phyloP scores from a whole-genome alignment of 2,888 invertebrate species.

The Spialia ferax region DNA sequence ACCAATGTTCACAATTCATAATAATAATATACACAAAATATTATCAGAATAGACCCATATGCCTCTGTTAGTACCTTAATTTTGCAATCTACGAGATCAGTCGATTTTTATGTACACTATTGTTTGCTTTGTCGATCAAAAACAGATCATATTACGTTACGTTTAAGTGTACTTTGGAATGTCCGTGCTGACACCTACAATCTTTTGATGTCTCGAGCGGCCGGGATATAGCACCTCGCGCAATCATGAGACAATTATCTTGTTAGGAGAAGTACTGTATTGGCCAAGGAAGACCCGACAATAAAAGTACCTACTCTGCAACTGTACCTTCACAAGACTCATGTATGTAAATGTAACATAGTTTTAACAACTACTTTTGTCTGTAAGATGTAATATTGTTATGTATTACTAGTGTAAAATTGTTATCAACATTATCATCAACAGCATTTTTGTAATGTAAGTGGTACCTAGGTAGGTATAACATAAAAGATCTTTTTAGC shows the following conservation, averaged over 20 bases:
- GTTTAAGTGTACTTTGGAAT: slow-evolving; percentile 13
- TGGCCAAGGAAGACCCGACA: slow-evolving; percentile 24
- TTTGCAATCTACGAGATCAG: slow-evolving; percentile 11
- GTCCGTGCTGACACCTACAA: slow-evolving; percentile 2
- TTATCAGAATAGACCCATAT: slow-evolving; percentile 31
- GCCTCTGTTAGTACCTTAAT: slow-evolving; percentile 8
- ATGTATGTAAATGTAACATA: not conserved
- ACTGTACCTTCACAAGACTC: not conserved
- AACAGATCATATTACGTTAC: slow-evolving; percentile 14
- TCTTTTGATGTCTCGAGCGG: slow-evolving; percentile 34
- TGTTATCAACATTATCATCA: too few relatives aligned
- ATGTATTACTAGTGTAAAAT: too few relatives aligned
- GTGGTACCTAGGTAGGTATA: too few relatives aligned
- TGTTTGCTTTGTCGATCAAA: not conserved
- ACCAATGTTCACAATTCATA: slow-evolving; percentile 38
- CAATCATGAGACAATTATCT: slow-evolving; percentile 41
- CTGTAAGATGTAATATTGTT: too few relatives aligned
- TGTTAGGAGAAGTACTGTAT: slow-evolving; percentile 31
- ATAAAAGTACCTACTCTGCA: not conserved
- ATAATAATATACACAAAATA: slow-evolving; percentile 38
- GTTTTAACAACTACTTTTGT: not conserved
- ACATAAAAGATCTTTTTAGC: too few relatives aligned
- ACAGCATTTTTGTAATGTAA: too few relatives aligned
- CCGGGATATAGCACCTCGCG: slow-evolving; percentile 35
- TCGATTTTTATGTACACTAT: not conserved